Percentiles rank a stretch among this genome's conserved stretches.
Evolutionary conservation across 2,888 invertebrate species (phyloP).

Genomic region (Archaeoteleia sp.): DNA sequence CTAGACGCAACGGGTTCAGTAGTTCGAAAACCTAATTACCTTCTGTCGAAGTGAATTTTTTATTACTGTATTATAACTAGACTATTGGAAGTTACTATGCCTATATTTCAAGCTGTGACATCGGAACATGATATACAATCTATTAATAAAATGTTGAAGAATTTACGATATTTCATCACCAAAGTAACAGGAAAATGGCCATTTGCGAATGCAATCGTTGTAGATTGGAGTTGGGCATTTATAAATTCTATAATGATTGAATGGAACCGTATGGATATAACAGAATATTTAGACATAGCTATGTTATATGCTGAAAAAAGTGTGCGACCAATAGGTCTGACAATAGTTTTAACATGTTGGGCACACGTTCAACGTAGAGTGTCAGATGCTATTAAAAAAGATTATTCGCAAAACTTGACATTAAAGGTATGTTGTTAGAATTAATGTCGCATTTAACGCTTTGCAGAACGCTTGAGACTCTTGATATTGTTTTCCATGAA

Average conservation of each 20-base stretch:
- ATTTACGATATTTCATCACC: constrained; percentile 30
- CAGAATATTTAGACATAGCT: constrained; percentile 23
- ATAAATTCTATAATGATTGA: too few species aligned
- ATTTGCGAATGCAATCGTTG: constrained; percentile 22
- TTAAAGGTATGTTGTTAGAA: constrained; percentile 41
- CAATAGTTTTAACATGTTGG: constrained; percentile 38
- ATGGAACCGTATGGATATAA: constrained; percentile 32
- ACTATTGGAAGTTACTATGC: constrained; percentile 8
- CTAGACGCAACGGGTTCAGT: constrained; percentile 45
- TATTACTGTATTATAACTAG: constrained; percentile 31
- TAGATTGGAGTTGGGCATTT: constrained; percentile 44
- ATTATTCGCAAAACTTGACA: constrained; percentile 10
- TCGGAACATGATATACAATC: constrained; percentile 37
- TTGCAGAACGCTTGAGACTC: constrained; percentile 18
- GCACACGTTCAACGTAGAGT: constrained; percentile 47
- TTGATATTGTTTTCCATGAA: constrained; percentile 40
- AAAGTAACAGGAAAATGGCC: constrained; percentile 28
- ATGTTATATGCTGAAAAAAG: constrained; percentile 13
- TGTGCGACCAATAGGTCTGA: neutral
- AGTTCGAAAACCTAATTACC: constrained; percentile 29
- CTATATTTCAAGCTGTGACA: constrained; percentile 38
- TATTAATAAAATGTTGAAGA: constrained; percentile 26
- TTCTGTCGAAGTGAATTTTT: constrained; percentile 31
- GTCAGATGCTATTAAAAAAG: constrained; percentile 14
- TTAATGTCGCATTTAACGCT: constrained; percentile 32